Evolutionary conservation across 2,888 invertebrate species (phyloP).

Genomic region (Zelleria hepariella): DNA sequence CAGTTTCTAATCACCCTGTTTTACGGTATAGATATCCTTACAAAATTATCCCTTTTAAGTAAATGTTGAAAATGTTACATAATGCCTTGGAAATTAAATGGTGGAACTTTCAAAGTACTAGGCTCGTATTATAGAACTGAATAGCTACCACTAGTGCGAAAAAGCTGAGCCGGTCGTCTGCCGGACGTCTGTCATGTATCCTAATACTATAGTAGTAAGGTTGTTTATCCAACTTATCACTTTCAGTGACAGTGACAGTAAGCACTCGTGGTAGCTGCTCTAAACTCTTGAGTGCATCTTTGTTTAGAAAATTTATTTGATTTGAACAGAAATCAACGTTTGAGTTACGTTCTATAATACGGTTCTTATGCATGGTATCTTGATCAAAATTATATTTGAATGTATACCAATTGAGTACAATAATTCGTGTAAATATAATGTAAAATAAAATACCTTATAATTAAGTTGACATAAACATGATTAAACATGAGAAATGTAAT

Average conservation of each 20-base stretch:
- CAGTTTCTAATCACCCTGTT: no score
- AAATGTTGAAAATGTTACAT: background rate
- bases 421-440: conserved; percentile 57
- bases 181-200: no score
- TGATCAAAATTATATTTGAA: background rate
- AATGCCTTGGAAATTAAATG: background rate
- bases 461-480: background rate
- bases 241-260: no score
- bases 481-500: background rate
- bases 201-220: no score
- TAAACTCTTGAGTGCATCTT: background rate
- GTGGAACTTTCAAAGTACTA: background rate
- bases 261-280: no score
- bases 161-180: no score
- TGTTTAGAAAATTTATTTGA: background rate
- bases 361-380: background rate
- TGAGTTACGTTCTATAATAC: background rate
- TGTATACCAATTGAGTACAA: conserved; percentile 68
- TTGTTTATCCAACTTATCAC: no score
- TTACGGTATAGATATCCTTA: background rate
- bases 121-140: background rate
- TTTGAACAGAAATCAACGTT: background rate
- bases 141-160: no score
- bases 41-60: background rate
- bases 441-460: conserved; percentile 3